Conservation (phyloP, 2,797 vertebrate genomes). For the Tragopan temminckii region DNA sequence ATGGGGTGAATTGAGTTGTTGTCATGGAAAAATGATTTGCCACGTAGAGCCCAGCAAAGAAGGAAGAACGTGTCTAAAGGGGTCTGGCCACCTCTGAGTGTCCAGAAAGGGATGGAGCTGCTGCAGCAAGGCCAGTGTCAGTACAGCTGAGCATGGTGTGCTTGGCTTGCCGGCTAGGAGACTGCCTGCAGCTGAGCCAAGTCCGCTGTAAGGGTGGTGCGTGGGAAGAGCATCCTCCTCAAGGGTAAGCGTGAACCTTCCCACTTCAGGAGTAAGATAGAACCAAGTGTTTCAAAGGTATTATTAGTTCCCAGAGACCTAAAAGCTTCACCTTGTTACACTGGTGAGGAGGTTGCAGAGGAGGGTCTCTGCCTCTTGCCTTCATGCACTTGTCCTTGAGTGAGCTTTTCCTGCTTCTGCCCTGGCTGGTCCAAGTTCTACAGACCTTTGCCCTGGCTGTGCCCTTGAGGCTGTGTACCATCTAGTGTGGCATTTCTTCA, state of each 20-base stretch:
- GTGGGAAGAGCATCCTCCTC: conserved; percentile 30
- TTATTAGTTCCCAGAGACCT: not conserved
- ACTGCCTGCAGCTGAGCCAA: not conserved
- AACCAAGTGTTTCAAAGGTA: not conserved
- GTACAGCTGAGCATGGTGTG: not conserved
- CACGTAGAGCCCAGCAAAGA: not conserved
- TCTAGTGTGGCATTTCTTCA: conserved; percentile 45
- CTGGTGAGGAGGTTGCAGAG: not conserved
- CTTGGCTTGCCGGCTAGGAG: not conserved
- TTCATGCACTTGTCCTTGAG: accelerated
- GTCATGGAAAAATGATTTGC: not conserved
- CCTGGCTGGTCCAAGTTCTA: not conserved
- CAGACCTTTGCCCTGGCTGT: conserved; percentile 23
- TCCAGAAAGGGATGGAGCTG: not conserved
- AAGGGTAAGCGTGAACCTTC: not conserved
- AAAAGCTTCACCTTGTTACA: accelerated
- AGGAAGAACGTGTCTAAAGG: not conserved
- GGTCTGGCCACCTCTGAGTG: not conserved
- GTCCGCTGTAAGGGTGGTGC: not conserved
- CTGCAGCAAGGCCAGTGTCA: not conserved
- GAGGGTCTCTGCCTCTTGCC: not conserved
- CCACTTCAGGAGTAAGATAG: not conserved
- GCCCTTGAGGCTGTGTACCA: conserved; percentile 46
- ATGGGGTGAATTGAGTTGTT: not conserved
- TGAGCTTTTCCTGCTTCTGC: not conserved